Conservation (phyloP, 1,140 invertebrate species). For the Xylocopa sonorina region DNA sequence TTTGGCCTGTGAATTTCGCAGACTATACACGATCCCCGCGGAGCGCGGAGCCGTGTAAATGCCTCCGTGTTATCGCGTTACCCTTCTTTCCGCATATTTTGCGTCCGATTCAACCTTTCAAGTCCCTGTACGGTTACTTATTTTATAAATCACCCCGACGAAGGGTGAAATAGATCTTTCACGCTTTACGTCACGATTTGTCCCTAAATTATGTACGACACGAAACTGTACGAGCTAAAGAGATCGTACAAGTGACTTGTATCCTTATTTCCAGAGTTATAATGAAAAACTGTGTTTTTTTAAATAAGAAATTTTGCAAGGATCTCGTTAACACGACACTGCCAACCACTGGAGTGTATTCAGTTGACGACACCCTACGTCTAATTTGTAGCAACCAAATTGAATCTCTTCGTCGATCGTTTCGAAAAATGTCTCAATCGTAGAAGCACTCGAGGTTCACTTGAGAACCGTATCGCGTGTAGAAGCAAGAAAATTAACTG, state of each 20-base stretch:
- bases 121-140: background rate
- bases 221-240: no score
- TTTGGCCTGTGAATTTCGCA: conserved; percentile 14
- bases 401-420: no score
- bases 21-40: background rate
- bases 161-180: background rate
- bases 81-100: background rate
- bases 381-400: conserved; percentile 8
- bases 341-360: background rate
- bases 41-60: conserved; percentile 40
- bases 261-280: no score
- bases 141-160: background rate
- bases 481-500: no score
- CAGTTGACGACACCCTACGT: background rate
- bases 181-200: no score
- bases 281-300: no score
- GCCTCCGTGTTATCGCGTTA: background rate
- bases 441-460: no score
- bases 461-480: no score
- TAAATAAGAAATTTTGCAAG: background rate
- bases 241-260: no score
- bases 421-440: no score
- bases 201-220: no score
- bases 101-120: no score
- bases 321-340: background rate